Evolutionary conservation across 2,113 vertebrate genomes (phyloP).

Genomic region (Psammodynastes pulverulentus): DNA sequence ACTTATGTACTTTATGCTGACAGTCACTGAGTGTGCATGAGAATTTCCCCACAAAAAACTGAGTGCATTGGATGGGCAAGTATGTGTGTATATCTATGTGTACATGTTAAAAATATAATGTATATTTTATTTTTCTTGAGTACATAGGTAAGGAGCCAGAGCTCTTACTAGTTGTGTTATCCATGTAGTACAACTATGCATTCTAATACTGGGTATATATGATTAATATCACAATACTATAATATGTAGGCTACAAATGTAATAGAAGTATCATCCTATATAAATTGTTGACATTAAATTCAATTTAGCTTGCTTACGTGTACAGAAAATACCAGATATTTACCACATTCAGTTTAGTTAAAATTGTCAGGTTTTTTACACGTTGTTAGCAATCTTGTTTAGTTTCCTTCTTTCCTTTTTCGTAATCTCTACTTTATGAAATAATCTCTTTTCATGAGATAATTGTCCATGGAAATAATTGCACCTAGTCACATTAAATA

Average conservation of each 20-base stretch:
- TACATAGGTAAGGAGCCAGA: neutral
- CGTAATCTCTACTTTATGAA: neutral
- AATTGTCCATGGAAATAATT: neutral
- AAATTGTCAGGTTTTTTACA: neutral
- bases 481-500: neutral
- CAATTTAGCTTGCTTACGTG: neutral
- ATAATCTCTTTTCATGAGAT: neutral
- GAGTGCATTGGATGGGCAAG: neutral
- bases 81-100: neutral
- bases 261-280: neutral
- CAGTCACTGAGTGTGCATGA: neutral
- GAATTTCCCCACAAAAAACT: neutral
- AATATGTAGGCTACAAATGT: neutral
- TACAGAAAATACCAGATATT: neutral
- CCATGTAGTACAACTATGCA: neutral
- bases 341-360: neutral
- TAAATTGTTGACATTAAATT: neutral
- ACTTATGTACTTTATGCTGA: neutral
- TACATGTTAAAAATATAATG: neutral
- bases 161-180: no score
- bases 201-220: neutral
- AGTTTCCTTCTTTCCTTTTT: neutral
- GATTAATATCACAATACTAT: neutral
- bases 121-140: neutral
- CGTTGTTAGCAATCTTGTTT: neutral